A percentile compares a stretch with the other conserved stretches of the same genome.
Conservation (phyloP, 2,113 vertebrate genomes). For the Phaetusa simplex region DNA sequence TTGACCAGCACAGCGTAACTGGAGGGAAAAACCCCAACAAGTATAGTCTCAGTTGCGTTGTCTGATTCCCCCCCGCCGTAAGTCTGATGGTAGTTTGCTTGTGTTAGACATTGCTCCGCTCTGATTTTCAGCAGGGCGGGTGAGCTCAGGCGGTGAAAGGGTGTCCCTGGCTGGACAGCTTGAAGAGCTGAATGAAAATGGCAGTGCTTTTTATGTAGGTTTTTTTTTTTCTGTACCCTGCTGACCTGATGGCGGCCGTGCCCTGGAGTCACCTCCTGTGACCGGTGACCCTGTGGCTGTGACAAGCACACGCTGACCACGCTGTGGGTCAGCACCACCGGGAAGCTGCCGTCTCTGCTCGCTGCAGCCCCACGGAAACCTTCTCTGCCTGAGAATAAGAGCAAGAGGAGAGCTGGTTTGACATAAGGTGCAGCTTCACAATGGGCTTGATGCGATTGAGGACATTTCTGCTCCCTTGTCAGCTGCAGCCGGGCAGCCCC, state of each 20-base stretch:
- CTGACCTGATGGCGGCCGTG: neutral
- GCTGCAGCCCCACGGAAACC: neutral
- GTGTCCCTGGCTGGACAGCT: neutral
- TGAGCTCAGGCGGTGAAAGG: no score
- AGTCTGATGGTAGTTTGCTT: no score
- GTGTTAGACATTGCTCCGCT: no score
- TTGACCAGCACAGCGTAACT: neutral
- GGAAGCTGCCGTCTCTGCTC: neutral
- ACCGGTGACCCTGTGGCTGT: neutral
- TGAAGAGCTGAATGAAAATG: neutral
- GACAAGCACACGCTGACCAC: fast-evolving
- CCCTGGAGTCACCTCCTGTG: neutral
- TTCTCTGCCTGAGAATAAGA: neutral
- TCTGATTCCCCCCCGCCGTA: no score
- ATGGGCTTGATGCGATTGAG: neutral
- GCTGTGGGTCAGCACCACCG: neutral
- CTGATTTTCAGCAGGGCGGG: no score
- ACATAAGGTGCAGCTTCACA: neutral
- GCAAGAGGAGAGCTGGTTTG: neutral
- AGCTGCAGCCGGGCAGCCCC: neutral
- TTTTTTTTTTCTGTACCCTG: neutral
- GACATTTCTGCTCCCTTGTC: neutral
- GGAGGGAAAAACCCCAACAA: no score
- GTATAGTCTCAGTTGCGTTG: no score
- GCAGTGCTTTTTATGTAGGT: neutral